phyloP scores from a whole-genome alignment of 23 tunicate species.

The Phallusia fumigata region DNA sequence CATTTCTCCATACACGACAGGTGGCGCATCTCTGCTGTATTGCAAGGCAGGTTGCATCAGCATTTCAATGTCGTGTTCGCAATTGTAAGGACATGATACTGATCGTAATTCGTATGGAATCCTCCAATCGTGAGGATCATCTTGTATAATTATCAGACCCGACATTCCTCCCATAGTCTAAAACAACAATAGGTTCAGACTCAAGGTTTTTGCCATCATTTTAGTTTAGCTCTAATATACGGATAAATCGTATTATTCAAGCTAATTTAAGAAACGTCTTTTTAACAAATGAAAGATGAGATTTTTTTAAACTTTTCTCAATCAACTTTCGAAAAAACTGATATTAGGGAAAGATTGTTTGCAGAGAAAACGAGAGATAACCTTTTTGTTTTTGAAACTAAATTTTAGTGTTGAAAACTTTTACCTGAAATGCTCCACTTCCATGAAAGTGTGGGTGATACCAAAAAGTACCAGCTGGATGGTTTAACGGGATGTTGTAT shows the following conservation, averaged over 20 bases:
- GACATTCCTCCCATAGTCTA: constrained; percentile 35
- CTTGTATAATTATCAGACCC: constrained; percentile 40
- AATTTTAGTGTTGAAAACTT: too few relatives aligned
- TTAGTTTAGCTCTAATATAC: too few relatives aligned
- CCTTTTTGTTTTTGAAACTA: too few relatives aligned
- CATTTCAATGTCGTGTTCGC: constrained; percentile 43
- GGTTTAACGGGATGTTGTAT: not conserved
- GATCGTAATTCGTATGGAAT: constrained; percentile 14
- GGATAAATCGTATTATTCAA: too few relatives aligned
- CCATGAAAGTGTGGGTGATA: constrained; percentile 12
- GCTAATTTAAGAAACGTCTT: too few relatives aligned
- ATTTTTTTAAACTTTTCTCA: too few relatives aligned
- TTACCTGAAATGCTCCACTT: constrained; percentile 6
- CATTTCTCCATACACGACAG: not conserved
- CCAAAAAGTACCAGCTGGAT: constrained; percentile 6
- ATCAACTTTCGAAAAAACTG: too few relatives aligned
- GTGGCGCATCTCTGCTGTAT: not conserved
- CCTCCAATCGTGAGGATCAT: constrained; percentile 16
- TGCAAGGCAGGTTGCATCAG: constrained; percentile 10
- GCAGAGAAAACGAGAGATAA: too few relatives aligned
- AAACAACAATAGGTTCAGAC: too few relatives aligned
- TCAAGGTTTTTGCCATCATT: too few relatives aligned
- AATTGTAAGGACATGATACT: constrained; percentile 48
- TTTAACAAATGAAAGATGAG: too few relatives aligned
- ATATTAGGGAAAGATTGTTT: too few relatives aligned